Evolutionary conservation across 2,113 vertebrate species (phyloP), one percentile per base, ranked within the genome.

Genomic region (Phrynocephalus versicolor): DNA sequence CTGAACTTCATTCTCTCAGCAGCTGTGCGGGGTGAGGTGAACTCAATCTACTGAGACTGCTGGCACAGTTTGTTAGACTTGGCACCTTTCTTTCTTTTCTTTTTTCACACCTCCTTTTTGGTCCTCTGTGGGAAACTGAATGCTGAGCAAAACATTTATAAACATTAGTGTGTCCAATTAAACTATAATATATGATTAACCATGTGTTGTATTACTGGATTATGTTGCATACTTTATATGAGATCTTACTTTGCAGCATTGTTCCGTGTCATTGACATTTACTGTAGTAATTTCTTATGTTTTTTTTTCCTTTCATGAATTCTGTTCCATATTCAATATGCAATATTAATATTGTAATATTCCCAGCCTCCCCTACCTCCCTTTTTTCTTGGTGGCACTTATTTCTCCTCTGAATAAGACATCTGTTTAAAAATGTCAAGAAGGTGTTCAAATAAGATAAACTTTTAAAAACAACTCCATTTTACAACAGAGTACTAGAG

Each of bases 61-160:
- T 62, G 84, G 65, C 84, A 62, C 45, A 71, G 69, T 72, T 62
- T 70, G 35, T 70, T 78, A 41, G 6, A 41, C 25, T 70, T 79
- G 84, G 55, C 84, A 85, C 79, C 67, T 62, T 45, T 30, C 37
- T 51, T 51, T 51, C 45, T 51, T 51, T 51, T 51, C 10, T 51
- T 51, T 10, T 51, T 51, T 51, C 45, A 6, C 10, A 6, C 10
- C 10, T 51, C 45, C 60, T 85, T 72, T 37, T 33, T 27, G 67
- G 67, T 72, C 67, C 67, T 79, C 55, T 72, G 76, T 79, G 77
- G 67, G 35, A 72, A 18, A 70, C 55, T 45, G 37, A 72, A 71
- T 79, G 84, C 84, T 85, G 84, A 85, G 67, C 67, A 79, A 85
- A 55, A 72, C 37, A 72, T 72, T 85, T 72, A 79, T 72, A 79